phyloP scores from a whole-genome alignment of 1,140 invertebrate species.

The Planococcus citri region DNA sequence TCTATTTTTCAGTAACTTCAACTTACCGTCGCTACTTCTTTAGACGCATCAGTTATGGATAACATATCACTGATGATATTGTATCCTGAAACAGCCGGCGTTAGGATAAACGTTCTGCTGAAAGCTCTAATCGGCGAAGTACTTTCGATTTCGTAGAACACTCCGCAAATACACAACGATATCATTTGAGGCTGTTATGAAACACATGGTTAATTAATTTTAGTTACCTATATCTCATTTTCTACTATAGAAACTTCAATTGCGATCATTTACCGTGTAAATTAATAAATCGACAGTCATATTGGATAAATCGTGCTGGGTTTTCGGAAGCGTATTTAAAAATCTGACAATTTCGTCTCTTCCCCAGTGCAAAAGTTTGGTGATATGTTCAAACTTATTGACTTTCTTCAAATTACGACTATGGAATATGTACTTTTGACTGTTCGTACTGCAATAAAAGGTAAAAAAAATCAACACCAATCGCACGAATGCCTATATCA shows the following conservation, averaged over 20 bases:
- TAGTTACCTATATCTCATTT: too few species aligned
- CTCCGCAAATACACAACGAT: slow-evolving; percentile 25
- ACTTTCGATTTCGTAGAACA: slow-evolving; percentile 31
- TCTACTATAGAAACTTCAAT: too few species aligned
- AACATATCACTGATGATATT: slow-evolving; percentile 77
- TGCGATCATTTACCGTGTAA: slow-evolving; percentile 60
- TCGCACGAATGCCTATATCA: too few species aligned
- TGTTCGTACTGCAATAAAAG: too few species aligned
- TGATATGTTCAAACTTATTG: slow-evolving; percentile 42
- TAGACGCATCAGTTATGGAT: slow-evolving; percentile 41
- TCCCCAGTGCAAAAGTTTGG: slow-evolving; percentile 57
- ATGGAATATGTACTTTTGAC: slow-evolving; percentile 49
- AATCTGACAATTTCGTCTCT: slow-evolving; percentile 59
- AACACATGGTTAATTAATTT: too few species aligned
- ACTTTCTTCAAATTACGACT: slow-evolving; percentile 61
- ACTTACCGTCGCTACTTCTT: too few species aligned
- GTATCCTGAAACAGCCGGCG: slow-evolving; percentile 64
- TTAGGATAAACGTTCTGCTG: slow-evolving; percentile 63
- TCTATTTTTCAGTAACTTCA: too few species aligned
- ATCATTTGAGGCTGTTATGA: slow-evolving; percentile 28
- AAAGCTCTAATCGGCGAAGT: slow-evolving; percentile 56
- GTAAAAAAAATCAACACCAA: too few species aligned
- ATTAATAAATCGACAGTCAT: slow-evolving; percentile 68
- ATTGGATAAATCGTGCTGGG: slow-evolving; percentile 65
- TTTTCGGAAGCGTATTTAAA: slow-evolving; percentile 61